Evolutionary conservation across 2,113 vertebrate genomes (phyloP).

Genomic region (Arvicanthis niloticus): DNA sequence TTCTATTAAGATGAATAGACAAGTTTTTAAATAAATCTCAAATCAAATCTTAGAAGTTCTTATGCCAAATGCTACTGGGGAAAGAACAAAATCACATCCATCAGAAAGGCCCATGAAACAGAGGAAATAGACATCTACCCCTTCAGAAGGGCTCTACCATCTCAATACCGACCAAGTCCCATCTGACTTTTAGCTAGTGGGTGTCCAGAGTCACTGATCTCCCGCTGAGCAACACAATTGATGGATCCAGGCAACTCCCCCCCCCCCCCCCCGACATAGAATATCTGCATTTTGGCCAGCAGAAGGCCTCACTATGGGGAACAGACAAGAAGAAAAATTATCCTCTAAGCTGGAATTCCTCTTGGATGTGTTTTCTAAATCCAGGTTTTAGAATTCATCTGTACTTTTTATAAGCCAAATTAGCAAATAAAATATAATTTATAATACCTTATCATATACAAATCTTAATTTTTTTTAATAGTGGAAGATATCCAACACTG

Average conservation of each 20-base stretch:
- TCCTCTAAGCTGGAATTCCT: not conserved
- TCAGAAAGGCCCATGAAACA: slow-evolving; percentile 58
- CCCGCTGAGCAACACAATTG: not conserved
- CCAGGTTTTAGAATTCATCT: not conserved
- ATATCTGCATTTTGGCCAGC: not conserved
- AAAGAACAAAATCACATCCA: slow-evolving; percentile 61
- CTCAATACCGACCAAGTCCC: slow-evolving; percentile 40
- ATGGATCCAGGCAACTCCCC: not conserved
- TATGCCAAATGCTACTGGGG: slow-evolving; percentile 49
- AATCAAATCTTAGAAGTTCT: slow-evolving; percentile 53
- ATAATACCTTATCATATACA: not conserved
- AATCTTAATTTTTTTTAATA: slow-evolving; percentile 1
- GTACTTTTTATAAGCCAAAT: slow-evolving; percentile 25
- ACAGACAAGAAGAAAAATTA: slow-evolving; percentile 14
- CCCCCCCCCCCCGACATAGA: accelerated
- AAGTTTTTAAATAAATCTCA: slow-evolving; percentile 74
- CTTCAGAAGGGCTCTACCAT: not conserved
- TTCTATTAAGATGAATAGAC: slow-evolving; percentile 62
- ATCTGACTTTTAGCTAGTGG: not conserved
- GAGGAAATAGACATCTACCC: slow-evolving; percentile 34
- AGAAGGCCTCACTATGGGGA: not conserved
- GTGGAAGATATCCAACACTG: not conserved
- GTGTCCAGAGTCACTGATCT: not conserved
- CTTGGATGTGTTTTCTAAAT: not conserved
- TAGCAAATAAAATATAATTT: not conserved